These are phyloP conservation scores for Margarornis squamiger DNA, from an alignment of 2,797 vertebrate species.

Conservation along the genomic window DNA sequence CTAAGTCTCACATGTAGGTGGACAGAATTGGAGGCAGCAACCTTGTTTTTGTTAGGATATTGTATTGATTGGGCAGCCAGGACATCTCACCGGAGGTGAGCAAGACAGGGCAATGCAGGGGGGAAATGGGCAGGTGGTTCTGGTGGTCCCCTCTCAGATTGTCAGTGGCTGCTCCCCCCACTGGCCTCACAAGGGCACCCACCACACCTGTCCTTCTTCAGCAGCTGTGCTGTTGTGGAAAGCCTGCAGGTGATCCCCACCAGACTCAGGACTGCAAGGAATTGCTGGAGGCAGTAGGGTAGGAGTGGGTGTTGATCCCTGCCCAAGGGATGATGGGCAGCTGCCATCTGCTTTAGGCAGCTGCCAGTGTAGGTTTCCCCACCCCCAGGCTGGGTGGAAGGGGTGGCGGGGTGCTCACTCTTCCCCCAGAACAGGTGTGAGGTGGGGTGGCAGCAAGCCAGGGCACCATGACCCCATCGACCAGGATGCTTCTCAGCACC, in stretches of 20 bases:
- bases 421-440: rapidly evolving
- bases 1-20: not conserved
- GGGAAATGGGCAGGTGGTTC: not conserved
- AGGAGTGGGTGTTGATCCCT: not conserved
- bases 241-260: not conserved
- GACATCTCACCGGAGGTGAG: not conserved
- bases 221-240: not conserved
- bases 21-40: not conserved
- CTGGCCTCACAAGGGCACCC: not conserved
- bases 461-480: not conserved
- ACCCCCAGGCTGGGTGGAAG: not conserved
- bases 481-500: rapidly evolving
- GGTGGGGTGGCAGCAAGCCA: not conserved
- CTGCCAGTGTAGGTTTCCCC: not conserved
- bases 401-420: not conserved
- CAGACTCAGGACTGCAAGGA: not conserved
- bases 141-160: rapidly evolving
- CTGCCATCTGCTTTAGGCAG: not conserved
- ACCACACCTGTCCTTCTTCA: not conserved
- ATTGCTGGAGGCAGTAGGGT: rapidly evolving
- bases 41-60: not conserved
- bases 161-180: not conserved
- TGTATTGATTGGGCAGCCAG: not conserved
- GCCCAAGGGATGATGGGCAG: not conserved
- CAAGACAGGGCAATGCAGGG: not conserved